A percentile compares a stretch with the other conserved stretches of the same genome.
phyloP scores from a whole-genome alignment of 2,888 invertebrate genomes.

The Rhyacophila evoluta region DNA sequence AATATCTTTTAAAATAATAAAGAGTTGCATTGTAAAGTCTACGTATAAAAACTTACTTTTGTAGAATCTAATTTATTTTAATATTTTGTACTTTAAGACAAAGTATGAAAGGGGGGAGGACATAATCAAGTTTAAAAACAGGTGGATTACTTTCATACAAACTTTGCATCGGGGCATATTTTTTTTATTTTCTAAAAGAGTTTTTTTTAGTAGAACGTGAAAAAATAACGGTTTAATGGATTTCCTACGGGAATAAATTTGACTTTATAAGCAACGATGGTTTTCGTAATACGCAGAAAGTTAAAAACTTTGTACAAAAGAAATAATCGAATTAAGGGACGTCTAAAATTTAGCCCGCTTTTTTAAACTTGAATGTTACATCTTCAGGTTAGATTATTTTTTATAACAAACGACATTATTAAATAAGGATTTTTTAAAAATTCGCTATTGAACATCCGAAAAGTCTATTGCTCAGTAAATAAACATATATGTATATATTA shows the following conservation, averaged over 20 bases:
- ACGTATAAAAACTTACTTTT: too few relatives aligned
- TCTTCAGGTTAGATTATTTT: too few relatives aligned
- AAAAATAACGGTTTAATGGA: constrained; percentile 17
- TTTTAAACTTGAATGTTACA: too few relatives aligned
- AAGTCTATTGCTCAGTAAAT: too few relatives aligned
- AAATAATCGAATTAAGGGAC: neutral
- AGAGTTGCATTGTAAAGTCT: too few relatives aligned
- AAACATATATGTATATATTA: too few relatives aligned
- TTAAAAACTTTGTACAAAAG: constrained; percentile 7
- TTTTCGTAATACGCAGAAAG: neutral
- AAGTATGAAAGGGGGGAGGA: neutral
- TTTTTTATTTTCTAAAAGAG: neutral
- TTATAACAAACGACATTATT: too few relatives aligned
- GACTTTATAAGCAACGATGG: constrained; percentile 14
- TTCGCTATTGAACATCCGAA: too few relatives aligned
- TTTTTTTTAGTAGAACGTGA: neutral
- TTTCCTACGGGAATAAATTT: constrained; percentile 15
- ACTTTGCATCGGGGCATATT: neutral
- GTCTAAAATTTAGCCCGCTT: neutral
- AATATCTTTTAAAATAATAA: too few relatives aligned
- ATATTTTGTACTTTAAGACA: constrained; percentile 2
- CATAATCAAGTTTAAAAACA: neutral
- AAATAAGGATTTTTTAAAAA: too few relatives aligned
- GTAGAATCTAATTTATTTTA: constrained; percentile 5
- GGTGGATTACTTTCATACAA: constrained; percentile 2